Evolutionary conservation across 2,113 vertebrate genomes (phyloP).

Genomic region (Cairina moschata): DNA sequence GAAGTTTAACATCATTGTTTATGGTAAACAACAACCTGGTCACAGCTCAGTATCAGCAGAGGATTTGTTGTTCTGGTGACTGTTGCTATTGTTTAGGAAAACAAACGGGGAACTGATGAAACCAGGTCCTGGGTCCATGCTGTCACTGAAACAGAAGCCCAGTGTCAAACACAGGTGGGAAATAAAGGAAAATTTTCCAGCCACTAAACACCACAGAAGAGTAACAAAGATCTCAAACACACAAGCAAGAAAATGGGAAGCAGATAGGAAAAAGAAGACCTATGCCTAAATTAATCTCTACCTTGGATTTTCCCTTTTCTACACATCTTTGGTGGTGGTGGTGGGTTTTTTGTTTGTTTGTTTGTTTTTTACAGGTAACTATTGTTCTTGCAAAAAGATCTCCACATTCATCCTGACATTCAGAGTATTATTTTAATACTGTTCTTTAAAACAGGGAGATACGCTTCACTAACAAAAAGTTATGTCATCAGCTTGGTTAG

Average conservation of each 20-base stretch:
- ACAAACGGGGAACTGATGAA: not conserved
- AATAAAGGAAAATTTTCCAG: not conserved
- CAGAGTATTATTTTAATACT: not conserved
- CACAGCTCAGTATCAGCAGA: not conserved
- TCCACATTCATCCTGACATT: not conserved
- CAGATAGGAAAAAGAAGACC: not conserved
- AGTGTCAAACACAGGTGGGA: not conserved
- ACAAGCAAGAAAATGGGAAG: not conserved
- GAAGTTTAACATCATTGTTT: not conserved
- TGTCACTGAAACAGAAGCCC: not conserved
- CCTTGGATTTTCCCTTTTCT: not conserved
- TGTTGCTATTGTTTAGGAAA: constrained; percentile 6
- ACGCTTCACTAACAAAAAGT: not conserved
- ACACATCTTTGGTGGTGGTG: not conserved
- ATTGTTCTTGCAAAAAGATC: not conserved
- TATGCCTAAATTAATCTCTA: not conserved
- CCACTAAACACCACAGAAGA: not conserved
- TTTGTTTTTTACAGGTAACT: not conserved
- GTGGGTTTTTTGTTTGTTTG: too few species aligned
- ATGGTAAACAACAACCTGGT: not conserved
- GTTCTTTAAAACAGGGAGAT: not conserved
- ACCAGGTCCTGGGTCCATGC: not conserved
- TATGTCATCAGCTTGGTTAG: not conserved
- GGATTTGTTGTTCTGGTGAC: not conserved
- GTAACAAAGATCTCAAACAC: not conserved